Conservation (phyloP, 2,797 vertebrate genomes). For the Iguana delicatissima region DNA sequence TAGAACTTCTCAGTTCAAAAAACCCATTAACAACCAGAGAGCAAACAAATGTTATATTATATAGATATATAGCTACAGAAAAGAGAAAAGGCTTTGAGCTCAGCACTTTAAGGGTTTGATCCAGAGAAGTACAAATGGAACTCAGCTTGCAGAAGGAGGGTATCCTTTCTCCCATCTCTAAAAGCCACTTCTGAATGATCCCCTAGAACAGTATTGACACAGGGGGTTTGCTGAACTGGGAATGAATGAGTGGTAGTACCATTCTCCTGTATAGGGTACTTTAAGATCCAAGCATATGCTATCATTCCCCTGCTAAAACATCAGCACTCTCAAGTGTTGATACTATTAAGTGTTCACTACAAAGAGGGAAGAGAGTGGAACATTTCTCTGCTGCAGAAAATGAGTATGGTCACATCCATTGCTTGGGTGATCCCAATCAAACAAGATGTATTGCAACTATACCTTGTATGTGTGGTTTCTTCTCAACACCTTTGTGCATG, state of each 20-base stretch:
- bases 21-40: slow-evolving; percentile 15
- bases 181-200: background rate
- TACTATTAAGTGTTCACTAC: background rate
- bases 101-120: background rate
- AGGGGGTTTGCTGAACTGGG: no score
- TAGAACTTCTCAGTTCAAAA: slow-evolving; percentile 37
- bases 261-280: no score
- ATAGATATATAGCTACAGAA: background rate
- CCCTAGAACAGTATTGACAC: background rate
- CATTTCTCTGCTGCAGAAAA: background rate
- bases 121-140: background rate
- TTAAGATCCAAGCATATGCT: background rate
- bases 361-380: no score
- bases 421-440: background rate
- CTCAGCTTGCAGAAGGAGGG: background rate
- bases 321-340: background rate
- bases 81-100: background rate
- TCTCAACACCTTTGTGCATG: background rate
- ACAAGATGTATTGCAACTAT: background rate
- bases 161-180: no score
- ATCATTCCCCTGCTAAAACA: background rate
- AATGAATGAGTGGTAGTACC: background rate
- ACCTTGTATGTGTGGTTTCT: background rate
- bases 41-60: background rate
- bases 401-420: background rate